phyloP scores from a whole-genome alignment of 2,797 vertebrate species.

The Natrix natrix region DNA sequence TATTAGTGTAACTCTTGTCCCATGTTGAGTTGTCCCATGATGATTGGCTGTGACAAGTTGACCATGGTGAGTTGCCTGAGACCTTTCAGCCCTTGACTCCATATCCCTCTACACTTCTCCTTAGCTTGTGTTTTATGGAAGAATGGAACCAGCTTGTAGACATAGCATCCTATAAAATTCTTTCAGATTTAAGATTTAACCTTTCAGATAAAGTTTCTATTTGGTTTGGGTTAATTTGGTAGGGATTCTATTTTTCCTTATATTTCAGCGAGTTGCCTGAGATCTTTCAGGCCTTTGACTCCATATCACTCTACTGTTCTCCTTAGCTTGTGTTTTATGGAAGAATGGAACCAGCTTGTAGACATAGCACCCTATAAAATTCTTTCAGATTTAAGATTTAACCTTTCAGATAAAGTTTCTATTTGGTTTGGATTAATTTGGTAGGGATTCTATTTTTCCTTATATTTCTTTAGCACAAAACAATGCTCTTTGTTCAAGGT shows the following conservation, averaged over 20 bases:
- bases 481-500: background rate
- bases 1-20: background rate
- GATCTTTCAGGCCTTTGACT: background rate
- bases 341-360: background rate
- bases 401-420: background rate
- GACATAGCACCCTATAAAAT: background rate
- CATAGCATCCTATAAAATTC: background rate
- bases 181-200: background rate
- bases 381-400: background rate
- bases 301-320: background rate
- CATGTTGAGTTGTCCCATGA: background rate
- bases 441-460: background rate
- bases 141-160: background rate
- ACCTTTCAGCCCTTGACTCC: background rate
- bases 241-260: too few species aligned
- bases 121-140: background rate
- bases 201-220: background rate
- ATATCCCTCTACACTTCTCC: background rate
- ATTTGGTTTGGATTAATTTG: background rate
- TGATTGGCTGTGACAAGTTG: background rate
- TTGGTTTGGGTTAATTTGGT: background rate
- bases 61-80: background rate
- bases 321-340: background rate
- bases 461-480: background rate
- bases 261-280: background rate